phyloP scores from a whole-genome alignment of 2,113 vertebrate species.

The Oncorhynchus clarkii region DNA sequence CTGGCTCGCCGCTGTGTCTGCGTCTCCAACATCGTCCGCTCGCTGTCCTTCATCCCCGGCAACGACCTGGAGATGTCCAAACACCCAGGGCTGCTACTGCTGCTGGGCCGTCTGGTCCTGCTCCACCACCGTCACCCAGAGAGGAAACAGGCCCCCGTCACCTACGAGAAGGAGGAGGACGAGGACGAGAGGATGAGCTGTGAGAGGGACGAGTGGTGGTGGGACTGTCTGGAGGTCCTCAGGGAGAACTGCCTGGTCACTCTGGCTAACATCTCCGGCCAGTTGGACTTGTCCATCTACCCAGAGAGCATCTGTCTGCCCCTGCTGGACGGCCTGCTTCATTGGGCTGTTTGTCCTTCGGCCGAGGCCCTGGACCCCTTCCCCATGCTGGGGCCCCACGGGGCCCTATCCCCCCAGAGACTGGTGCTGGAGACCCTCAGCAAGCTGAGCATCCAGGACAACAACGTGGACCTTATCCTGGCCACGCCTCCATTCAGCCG shows the following conservation, averaged over 20 bases:
- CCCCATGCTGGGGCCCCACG: constrained; percentile 89
- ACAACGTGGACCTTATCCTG: constrained; percentile 98
- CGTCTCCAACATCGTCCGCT: constrained; percentile 94
- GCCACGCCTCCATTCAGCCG: constrained; percentile 96
- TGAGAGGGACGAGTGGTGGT: constrained; percentile 97
- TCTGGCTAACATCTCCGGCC: constrained; percentile 95
- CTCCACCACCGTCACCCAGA: constrained; percentile 96
- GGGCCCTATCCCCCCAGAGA: constrained; percentile 95
- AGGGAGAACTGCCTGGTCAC: constrained; percentile 97
- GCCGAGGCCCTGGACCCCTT: constrained; percentile 98
- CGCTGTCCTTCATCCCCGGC: constrained; percentile 94
- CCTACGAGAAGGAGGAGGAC: constrained; percentile 96
- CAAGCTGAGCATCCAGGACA: constrained; percentile 99
- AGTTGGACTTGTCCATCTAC: constrained; percentile 95
- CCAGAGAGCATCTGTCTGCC: constrained; percentile 98
- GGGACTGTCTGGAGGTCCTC: constrained; percentile 97
- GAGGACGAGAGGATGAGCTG: constrained; percentile 92
- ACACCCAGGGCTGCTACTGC: constrained; percentile 93
- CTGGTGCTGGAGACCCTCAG: constrained; percentile 98
- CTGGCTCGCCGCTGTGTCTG: constrained; percentile 92
- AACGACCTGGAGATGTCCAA: constrained; percentile 98
- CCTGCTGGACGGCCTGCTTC: constrained; percentile 94
- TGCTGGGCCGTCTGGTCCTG: constrained; percentile 91
- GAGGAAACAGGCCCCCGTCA: constrained; percentile 93
- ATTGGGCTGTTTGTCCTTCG: constrained; percentile 97